Conservation (phyloP, 2,797 vertebrate genomes). For the Macropodus opercularis region DNA sequence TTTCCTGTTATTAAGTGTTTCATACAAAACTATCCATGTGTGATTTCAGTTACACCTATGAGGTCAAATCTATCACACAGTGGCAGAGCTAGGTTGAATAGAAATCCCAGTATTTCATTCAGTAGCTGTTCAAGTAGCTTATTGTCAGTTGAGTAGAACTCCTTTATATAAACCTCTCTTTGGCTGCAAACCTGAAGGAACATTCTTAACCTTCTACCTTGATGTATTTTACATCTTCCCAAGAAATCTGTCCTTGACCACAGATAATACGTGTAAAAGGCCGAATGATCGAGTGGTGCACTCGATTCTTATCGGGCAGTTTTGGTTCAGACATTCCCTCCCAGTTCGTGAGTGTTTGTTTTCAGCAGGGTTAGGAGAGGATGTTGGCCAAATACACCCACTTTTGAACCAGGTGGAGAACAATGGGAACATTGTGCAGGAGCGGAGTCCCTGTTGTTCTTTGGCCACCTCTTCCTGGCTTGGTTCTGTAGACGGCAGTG, state of each 20-base stretch:
- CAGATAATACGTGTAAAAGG: too few relatives aligned
- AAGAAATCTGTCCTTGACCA: slow-evolving; percentile 23
- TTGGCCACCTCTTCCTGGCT: slow-evolving; percentile 51
- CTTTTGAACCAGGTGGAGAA: slow-evolving; percentile 61
- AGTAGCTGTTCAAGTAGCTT: not conserved
- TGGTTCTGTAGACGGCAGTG: slow-evolving; percentile 8
- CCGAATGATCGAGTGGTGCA: slow-evolving; percentile 6
- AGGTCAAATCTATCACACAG: not conserved
- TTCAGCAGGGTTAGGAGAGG: slow-evolving; percentile 52
- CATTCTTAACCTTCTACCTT: slow-evolving; percentile 1
- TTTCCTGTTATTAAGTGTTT: not conserved
- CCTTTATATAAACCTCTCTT: not conserved
- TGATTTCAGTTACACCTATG: not conserved
- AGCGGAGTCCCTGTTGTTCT: slow-evolving; percentile 37
- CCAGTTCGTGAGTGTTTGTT: slow-evolving; percentile 54
- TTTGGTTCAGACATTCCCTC: slow-evolving; percentile 37
- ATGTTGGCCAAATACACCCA: slow-evolving; percentile 62
- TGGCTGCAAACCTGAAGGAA: not conserved
- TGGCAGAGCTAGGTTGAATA: not conserved
- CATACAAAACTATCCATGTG: not conserved
- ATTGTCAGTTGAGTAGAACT: not conserved
- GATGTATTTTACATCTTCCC: slow-evolving; percentile 9
- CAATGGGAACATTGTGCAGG: slow-evolving; percentile 72
- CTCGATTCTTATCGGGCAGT: slow-evolving; percentile 47
- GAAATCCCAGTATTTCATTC: not conserved